Conservation (phyloP, 2,113 vertebrate genomes). For the Carollia perspicillata region DNA sequence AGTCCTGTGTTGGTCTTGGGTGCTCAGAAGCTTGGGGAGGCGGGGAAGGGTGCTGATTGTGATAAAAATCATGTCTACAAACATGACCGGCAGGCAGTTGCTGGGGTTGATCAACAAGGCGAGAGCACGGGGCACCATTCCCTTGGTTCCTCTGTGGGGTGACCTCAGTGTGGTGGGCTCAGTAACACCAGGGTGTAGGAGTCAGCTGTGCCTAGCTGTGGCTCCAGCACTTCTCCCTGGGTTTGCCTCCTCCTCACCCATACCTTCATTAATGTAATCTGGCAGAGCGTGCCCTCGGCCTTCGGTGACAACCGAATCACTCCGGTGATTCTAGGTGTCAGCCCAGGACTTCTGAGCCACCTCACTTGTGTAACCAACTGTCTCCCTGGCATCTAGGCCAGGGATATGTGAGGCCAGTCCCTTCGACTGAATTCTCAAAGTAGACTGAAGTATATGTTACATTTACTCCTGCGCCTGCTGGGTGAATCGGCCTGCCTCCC, state of each 20-base stretch:
- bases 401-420: not conserved
- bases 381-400: not conserved
- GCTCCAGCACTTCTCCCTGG: not conserved
- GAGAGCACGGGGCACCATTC: accelerated
- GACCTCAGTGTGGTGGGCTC: not conserved
- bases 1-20: not conserved
- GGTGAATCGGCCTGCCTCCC: too few relatives aligned
- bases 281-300: accelerated
- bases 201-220: not conserved
- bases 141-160: accelerated
- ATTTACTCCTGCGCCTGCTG: not conserved
- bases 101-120: accelerated
- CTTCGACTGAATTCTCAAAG: not conserved
- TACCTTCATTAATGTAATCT: not conserved
- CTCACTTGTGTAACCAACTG: not conserved
- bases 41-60: not conserved
- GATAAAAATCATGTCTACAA: not conserved
- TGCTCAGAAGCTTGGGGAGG: not conserved
- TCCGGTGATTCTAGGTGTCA: accelerated
- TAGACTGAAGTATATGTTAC: not conserved
- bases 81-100: not conserved
- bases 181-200: not conserved
- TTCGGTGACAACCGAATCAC: too few relatives aligned
- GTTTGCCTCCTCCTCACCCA: not conserved
- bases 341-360: not conserved